Conservation (phyloP, 2,797 vertebrate species). For the Adrianichthys oophorus region DNA sequence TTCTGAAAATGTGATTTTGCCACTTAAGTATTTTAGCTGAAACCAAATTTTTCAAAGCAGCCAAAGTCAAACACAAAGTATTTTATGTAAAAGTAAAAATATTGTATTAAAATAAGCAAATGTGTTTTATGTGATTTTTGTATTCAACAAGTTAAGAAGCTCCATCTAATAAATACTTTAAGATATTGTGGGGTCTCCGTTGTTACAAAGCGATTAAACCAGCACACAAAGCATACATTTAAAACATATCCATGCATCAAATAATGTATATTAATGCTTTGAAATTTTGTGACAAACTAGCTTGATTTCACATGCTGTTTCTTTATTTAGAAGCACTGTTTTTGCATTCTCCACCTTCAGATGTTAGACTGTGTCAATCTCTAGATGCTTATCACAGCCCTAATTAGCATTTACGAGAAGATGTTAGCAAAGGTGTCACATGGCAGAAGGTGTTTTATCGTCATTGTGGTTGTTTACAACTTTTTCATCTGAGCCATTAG, state of each 20-base stretch:
- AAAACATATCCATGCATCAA: too few species aligned
- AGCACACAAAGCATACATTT: too few species aligned
- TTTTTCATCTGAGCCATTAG: constrained; percentile 95
- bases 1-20: too few species aligned
- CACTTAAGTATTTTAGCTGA: too few species aligned
- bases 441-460: constrained; percentile 1
- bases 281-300: too few species aligned
- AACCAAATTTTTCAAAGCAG: too few species aligned
- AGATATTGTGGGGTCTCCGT: too few species aligned
- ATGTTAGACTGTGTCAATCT: not conserved
- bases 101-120: too few species aligned
- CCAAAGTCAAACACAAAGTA: too few species aligned
- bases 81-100: too few species aligned
- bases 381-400: not conserved
- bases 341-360: constrained; percentile 33
- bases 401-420: constrained; percentile 5
- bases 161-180: constrained; percentile 75
- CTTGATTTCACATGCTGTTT: constrained; percentile 6
- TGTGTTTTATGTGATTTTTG: constrained; percentile 5
- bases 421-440: constrained; percentile 8
- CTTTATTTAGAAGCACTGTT: constrained; percentile 7
- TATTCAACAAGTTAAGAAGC: constrained; percentile 12
- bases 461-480: constrained; percentile 70
- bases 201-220: too few species aligned
- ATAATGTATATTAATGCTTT: too few species aligned